Percentiles rank a stretch among this genome's conserved stretches.
Evolutionary conservation across 2,888 invertebrate species (phyloP).

Genomic region (Rotaria socialis): DNA sequence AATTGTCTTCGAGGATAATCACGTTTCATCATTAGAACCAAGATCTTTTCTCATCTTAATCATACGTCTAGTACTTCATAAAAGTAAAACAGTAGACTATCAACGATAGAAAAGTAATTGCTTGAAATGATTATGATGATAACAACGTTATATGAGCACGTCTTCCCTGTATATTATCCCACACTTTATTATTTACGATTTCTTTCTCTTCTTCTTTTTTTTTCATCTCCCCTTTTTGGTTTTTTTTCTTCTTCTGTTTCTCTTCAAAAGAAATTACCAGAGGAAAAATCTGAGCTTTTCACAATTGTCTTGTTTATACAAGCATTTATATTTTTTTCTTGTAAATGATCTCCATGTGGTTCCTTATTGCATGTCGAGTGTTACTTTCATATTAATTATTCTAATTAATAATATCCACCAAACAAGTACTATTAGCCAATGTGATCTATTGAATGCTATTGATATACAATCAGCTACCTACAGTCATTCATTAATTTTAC

Average conservation of each 20-base stretch:
- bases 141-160: too few species aligned
- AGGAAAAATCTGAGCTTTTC: not conserved
- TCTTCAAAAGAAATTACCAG: too few species aligned
- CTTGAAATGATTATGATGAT: not conserved
- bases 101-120: too few species aligned
- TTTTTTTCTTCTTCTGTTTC: not conserved
- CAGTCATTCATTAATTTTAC: not conserved
- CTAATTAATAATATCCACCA: not conserved
- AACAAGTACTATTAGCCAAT: not conserved
- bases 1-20: not conserved
- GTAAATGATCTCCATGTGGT: conserved; percentile 9
- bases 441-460: not conserved
- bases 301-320: not conserved
- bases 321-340: not conserved
- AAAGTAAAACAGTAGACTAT: too few species aligned
- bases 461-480: conserved; percentile 3
- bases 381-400: not conserved
- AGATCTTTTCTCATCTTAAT: too few species aligned
- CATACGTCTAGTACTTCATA: too few species aligned
- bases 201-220: not conserved
- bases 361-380: conserved; percentile 13
- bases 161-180: too few species aligned
- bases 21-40: too few species aligned
- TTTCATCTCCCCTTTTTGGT: not conserved
- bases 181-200: not conserved